A percentile compares a stretch with the other conserved stretches of the same genome.
phyloP scores from a whole-genome alignment of 2,888 invertebrate species.

The Drosophila nr. medialis region DNA sequence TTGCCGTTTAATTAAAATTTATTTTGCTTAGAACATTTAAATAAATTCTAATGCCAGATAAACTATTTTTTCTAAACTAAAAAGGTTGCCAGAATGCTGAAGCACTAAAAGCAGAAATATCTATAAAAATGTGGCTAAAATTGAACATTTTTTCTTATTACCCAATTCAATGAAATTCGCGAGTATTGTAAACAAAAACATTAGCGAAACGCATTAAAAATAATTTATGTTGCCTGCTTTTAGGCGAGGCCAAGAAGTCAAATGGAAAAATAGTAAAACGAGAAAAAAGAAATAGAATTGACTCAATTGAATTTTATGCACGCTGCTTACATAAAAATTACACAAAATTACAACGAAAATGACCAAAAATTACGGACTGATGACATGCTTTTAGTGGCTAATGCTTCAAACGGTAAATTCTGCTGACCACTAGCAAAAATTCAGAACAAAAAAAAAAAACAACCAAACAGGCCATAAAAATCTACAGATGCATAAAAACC shows the following conservation, averaged over 20 bases:
- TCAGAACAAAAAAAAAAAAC: constrained; percentile 10
- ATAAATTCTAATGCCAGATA: background rate
- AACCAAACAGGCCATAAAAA: constrained; percentile 69
- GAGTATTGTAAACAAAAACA: constrained; percentile 69
- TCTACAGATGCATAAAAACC: constrained; percentile 76
- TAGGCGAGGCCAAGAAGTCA: constrained; percentile 45
- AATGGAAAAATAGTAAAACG: constrained; percentile 1
- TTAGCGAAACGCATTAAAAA: constrained; percentile 54
- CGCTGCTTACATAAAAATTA: constrained; percentile 58
- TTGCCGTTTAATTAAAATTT: constrained; percentile 34
- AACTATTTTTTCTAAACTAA: background rate
- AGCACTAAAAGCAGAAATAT: background rate
- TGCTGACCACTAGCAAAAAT: constrained; percentile 63
- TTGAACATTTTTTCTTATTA: background rate
- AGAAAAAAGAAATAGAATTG: background rate
- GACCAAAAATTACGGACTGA: constrained; percentile 63
- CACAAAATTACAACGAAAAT: constrained; percentile 50
- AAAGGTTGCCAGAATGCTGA: background rate
- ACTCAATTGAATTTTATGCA: constrained; percentile 72
- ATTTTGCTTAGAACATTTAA: constrained; percentile 23
- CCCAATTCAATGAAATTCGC: background rate
- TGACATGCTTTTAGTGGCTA: constrained; percentile 75
- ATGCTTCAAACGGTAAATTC: constrained; percentile 57
- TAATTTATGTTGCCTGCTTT: constrained; percentile 75
- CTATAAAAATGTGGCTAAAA: background rate